phyloP scores from a whole-genome alignment of 92 coral and sea anemone genomes.

The Phenganax marumi region DNA sequence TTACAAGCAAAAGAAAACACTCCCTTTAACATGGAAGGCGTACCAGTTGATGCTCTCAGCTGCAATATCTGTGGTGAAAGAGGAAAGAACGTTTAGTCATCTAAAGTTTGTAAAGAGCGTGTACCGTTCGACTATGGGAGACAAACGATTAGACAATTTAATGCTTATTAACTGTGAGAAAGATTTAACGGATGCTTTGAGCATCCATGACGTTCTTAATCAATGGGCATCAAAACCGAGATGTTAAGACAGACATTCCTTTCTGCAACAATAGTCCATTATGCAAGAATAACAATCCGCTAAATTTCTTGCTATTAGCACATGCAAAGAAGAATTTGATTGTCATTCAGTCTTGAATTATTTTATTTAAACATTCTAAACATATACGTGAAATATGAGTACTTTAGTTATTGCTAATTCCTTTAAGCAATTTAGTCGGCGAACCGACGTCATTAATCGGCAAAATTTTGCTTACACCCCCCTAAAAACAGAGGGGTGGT shows the following conservation, averaged over 20 bases:
- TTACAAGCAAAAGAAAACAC: constrained; percentile 19
- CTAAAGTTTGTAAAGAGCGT: constrained; percentile 16
- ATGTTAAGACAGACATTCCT: constrained; percentile 16
- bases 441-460: background rate
- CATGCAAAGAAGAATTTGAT: too few relatives aligned
- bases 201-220: background rate
- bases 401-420: background rate
- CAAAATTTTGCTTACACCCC: constrained; percentile 8
- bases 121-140: constrained; percentile 22
- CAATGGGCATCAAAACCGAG: constrained; percentile 30
- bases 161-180: background rate
- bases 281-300: too few relatives aligned
- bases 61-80: constrained; percentile 1
- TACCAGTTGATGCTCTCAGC: constrained; percentile 22
- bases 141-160: constrained; percentile 14
- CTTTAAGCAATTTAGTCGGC: background rate
- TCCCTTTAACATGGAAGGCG: constrained; percentile 33
- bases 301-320: too few relatives aligned
- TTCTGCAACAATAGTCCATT: too few relatives aligned
- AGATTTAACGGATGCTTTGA: background rate
- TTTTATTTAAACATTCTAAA: background rate
- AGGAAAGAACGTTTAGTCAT: constrained; percentile 17
- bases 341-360: too few relatives aligned
- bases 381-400: background rate
- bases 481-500: background rate